Base-by-base conservation (phyloP, 2,888 invertebrate genomes). In the Coelinius sp. region DNA sequence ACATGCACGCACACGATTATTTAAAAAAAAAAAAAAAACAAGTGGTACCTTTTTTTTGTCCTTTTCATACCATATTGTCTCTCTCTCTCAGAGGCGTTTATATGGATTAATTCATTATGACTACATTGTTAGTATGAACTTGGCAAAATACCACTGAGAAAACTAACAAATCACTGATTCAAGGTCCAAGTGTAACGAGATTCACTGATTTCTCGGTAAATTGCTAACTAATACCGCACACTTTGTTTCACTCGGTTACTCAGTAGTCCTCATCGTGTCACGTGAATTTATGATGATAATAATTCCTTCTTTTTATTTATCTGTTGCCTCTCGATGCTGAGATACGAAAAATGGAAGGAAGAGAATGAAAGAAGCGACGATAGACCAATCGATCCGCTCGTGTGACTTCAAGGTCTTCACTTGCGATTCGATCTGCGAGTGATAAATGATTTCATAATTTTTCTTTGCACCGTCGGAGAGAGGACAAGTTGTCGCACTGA, bases 161-260 rank as follows among this genome's bases (percentile, higher is more conserved):
- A 44, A 68, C 41, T n/a, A n/a, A 41, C 44, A 59, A 68, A 46
- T 44, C 25, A 64, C 6, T 17, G 53, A 73, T 73, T 75, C 75
- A 73, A 75, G 75, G 73, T 62, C 68, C 22, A 63, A 49, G 66
- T 71, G 75, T 69, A 68, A 65, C 65, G 38, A 71, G 65, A 56
- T 46, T 66, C 56, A 44, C 59, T 66, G 24, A 56, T 44, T 59
- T 44, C 24, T 53, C n/a, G 31, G 31, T 64, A 64, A 64, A 64
- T 2, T 64, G 64, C 44, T 12, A 44, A 64, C 25, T 35, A 52
- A 67, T 20, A 22, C n/a, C 59, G 20, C 44, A n/a, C 52, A 46
- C 14, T 12, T n/a, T n/a, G 24, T 24, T 7, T 27, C 38, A 41
- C 8, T 56, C 14, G 12, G 14, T 52, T 22, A 3, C 22, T 24